A percentile compares a stretch with the other conserved stretches of the same genome.
Conservation (phyloP, 1,140 invertebrate genomes). For the Diorhabda elongata region DNA sequence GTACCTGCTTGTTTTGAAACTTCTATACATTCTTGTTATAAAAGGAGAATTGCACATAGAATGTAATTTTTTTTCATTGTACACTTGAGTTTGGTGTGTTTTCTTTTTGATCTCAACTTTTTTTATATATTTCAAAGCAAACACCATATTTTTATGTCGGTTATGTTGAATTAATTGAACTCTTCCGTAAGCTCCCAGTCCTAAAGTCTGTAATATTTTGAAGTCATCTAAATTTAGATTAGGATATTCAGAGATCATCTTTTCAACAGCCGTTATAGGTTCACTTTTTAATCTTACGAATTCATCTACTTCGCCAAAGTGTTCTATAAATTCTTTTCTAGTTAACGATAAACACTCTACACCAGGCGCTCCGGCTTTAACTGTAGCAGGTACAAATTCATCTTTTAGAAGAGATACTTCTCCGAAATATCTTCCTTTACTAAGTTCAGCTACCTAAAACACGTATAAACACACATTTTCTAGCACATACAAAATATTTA, state of each 20-base stretch:
- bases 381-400: conserved; percentile 80
- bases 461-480: no score
- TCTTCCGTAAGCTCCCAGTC: conserved; percentile 89
- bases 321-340: conserved; percentile 55
- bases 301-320: conserved; percentile 44
- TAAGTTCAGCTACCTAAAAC: conserved; percentile 53
- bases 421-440: conserved; percentile 72
- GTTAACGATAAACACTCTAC: conserved; percentile 88
- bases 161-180: conserved; percentile 72
- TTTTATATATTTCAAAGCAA: conserved; percentile 88
- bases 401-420: conserved; percentile 75
- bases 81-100: conserved; percentile 77
- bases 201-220: conserved; percentile 78
- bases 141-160: conserved; percentile 61
- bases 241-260: conserved; percentile 51
- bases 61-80: conserved; percentile 90
- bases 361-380: conserved; percentile 78
- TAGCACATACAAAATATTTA: no score
- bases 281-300: conserved; percentile 13
- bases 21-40: conserved; percentile 76
- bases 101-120: conserved; percentile 91
- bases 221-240: conserved; percentile 73
- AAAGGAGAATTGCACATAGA: conserved; percentile 59
- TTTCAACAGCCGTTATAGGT: conserved; percentile 8
- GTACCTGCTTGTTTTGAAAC: conserved; percentile 92